Base-by-base conservation (phyloP, 2,113 vertebrate species). In the Hystrix brachyura region DNA sequence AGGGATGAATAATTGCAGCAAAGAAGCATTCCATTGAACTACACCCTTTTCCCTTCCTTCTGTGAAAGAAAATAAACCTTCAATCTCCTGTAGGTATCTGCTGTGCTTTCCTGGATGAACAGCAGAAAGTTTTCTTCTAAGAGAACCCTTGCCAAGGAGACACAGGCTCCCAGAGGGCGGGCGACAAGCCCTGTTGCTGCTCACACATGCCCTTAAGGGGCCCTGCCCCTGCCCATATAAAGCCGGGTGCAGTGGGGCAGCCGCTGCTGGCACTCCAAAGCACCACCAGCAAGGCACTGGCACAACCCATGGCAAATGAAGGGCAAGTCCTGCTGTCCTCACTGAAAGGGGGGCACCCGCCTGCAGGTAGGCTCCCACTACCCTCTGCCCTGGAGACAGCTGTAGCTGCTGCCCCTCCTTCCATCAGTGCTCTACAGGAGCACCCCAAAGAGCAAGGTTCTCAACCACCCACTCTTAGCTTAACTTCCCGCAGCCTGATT, bases 341-440 rank as follows among this genome's bases (percentile, higher is more conserved):
- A 0, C 79, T 94, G 80, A 98, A 98, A 97, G 97, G 95, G 74
- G 97, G 97, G 1, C 98, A 97, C 78, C 95, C 82, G 92, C 98
- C 98, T 1, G 98, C 98, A 98, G 98, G 98, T 98, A 97, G 95
- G 97, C 55, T 51, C 85, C 95, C 92, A 60, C 74, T 15, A 15
- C 76, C 85, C 92, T 94, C 90, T 13, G 51, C 55, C 85, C 71
- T 43, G 21, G 23, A 21, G 69, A 27, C 3, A n/a, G 34, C 90
- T 48, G 38, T 69, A 23, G 21, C 21, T 67, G 7, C 79, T 65
- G 4, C 59, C n/a, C 25, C 19, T 32, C 1, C 46, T 43, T 23
- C 12, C 46, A 27, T 1, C 69, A 10, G 0, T 9, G 55, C 51
- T 71, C 67, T 9, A 4, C 46, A 69, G 94, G n/a, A 65, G 76